phyloP scores from a whole-genome alignment of 2,797 vertebrate genomes.

The Streptopelia turtur region DNA sequence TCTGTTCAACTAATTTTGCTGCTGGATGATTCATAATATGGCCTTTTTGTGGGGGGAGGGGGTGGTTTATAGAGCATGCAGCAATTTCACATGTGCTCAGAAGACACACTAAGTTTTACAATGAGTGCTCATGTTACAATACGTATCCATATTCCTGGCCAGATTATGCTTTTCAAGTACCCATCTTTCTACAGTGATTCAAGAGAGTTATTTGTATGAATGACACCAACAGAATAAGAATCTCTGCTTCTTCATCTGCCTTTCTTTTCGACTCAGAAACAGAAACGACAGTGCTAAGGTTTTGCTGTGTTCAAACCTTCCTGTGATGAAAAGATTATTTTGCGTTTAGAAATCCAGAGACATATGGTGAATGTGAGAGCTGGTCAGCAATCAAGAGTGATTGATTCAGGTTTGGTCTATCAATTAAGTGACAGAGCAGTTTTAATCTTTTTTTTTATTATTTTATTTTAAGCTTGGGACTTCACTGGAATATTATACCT shows the following conservation, averaged over 20 bases:
- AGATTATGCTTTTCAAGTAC: slow-evolving; percentile 36
- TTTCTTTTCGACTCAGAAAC: slow-evolving; percentile 19
- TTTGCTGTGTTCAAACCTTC: slow-evolving; percentile 50
- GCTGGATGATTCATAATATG: not conserved
- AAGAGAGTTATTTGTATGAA: slow-evolving; percentile 24
- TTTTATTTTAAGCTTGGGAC: slow-evolving; percentile 66
- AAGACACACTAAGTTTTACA: not conserved
- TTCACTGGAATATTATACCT: slow-evolving; percentile 67
- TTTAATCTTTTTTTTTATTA: slow-evolving; percentile 54
- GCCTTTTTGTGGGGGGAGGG: not conserved
- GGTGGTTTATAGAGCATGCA: not conserved
- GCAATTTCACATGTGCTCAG: not conserved
- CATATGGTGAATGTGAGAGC: slow-evolving; percentile 74
- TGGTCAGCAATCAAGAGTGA: slow-evolving; percentile 69
- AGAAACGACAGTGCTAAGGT: slow-evolving; percentile 8
- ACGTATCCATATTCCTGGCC: not conserved
- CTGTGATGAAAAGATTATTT: slow-evolving; percentile 54
- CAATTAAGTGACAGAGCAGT: slow-evolving; percentile 72
- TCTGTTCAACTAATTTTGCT: not conserved
- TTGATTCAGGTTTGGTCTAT: slow-evolving; percentile 69
- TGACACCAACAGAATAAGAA: not conserved
- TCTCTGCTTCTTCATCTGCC: slow-evolving; percentile 23
- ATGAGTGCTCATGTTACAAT: not conserved
- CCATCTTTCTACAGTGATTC: not conserved
- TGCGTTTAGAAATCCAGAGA: slow-evolving; percentile 66